These are phyloP conservation scores for Mustelus asterias DNA, from an alignment of 2,113 vertebrate genomes.

Conservation along the genomic window DNA sequence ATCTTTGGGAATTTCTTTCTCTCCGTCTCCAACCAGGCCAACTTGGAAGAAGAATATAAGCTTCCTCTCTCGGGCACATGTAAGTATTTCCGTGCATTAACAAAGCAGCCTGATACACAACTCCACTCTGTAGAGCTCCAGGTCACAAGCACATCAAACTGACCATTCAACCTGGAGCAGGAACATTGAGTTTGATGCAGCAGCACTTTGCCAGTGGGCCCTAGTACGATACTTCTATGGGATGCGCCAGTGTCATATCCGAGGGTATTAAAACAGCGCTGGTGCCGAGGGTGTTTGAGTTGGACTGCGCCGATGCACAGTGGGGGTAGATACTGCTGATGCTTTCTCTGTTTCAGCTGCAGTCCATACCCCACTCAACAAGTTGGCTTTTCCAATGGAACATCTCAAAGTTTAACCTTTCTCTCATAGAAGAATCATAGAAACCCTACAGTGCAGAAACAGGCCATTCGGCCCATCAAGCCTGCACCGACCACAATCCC, in stretches of 20 bases:
- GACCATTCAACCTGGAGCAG: neutral
- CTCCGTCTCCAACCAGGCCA: constrained; percentile 43
- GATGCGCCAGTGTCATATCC: too few relatives aligned
- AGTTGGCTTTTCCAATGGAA: neutral
- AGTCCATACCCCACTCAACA: neutral
- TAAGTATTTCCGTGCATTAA: constrained; percentile 38
- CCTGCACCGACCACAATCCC: too few relatives aligned
- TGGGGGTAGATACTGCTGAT: too few relatives aligned
- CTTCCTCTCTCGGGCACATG: constrained; percentile 48
- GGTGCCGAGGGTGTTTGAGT: too few relatives aligned
- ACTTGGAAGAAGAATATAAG: constrained; percentile 46
- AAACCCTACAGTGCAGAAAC: too few relatives aligned
- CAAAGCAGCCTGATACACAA: neutral
- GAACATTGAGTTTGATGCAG: neutral
- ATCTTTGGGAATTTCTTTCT: constrained; percentile 50
- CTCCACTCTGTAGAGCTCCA: neutral
- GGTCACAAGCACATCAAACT: neutral
- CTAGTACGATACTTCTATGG: neutral
- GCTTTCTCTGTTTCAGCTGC: too few relatives aligned
- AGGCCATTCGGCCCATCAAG: too few relatives aligned
- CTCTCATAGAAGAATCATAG: too few relatives aligned
- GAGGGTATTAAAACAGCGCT: too few relatives aligned
- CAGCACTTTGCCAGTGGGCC: neutral
- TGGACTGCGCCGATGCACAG: too few relatives aligned
- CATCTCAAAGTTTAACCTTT: neutral